Conservation (phyloP, 2,888 invertebrate genomes). For the Cantharis lateralis region DNA sequence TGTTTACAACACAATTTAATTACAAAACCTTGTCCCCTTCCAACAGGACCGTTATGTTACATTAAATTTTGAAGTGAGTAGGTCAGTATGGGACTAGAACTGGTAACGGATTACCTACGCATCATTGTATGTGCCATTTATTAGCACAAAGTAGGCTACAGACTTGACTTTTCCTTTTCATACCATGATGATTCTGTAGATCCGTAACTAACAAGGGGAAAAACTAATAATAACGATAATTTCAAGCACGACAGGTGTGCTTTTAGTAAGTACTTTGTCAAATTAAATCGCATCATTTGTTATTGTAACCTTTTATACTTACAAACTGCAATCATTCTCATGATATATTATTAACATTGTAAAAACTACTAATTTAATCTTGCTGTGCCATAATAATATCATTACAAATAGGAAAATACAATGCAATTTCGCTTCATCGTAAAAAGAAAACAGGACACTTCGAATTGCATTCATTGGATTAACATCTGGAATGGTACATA, state of each 20-base stretch:
- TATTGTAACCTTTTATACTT: background rate
- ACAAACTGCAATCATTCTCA: background rate
- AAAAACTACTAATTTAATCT: background rate
- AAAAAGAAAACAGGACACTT: background rate
- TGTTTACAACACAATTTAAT: conserved; percentile 39
- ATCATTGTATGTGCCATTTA: conserved; percentile 13
- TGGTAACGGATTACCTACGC: conserved; percentile 24
- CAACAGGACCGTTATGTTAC: conserved; percentile 25
- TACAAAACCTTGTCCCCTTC: conserved; percentile 26
- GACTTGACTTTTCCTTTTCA: conserved; percentile 1
- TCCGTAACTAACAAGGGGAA: conserved; percentile 4
- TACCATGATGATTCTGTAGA: conserved; percentile 2
- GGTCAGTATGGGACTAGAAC: conserved; percentile 30
- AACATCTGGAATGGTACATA: too few species aligned
- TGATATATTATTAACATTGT: background rate
- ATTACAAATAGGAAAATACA: background rate
- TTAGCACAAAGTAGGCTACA: conserved; percentile 10
- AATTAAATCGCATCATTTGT: background rate
- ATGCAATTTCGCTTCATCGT: background rate
- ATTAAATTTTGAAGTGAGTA: conserved; percentile 5
- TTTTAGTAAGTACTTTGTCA: background rate
- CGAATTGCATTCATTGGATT: too few species aligned
- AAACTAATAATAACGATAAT: background rate
- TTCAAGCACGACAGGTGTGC: background rate
- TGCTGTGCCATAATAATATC: background rate